Conservation (phyloP, 1,140 invertebrate species). For the Acromyrmex charruanus region DNA sequence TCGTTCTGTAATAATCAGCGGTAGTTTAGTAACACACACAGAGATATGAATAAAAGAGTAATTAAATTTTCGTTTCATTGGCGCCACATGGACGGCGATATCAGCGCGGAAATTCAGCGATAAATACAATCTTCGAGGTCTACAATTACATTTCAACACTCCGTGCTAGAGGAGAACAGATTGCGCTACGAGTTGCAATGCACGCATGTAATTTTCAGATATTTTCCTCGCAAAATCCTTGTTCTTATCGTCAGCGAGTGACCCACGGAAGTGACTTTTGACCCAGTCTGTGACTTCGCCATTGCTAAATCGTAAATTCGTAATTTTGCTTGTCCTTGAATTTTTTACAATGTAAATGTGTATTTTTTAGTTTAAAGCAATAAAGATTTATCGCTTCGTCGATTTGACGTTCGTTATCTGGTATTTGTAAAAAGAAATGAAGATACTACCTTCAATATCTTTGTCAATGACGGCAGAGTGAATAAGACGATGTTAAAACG, state of each 20-base stretch:
- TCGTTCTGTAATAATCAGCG: not conserved
- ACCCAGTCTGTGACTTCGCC: not conserved
- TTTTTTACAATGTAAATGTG: not conserved
- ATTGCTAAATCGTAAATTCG: slow-evolving; percentile 6
- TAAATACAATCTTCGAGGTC: slow-evolving; percentile 25
- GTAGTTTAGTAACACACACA: slow-evolving; percentile 25
- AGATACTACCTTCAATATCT: not conserved
- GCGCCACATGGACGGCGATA: slow-evolving; percentile 4
- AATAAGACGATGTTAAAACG: slow-evolving; percentile 11
- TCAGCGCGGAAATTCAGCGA: slow-evolving; percentile 35
- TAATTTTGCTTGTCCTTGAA: not conserved
- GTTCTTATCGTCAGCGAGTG: not conserved
- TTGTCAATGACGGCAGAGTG: not conserved
- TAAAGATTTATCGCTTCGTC: slow-evolving; percentile 1
- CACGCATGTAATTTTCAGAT: slow-evolving; percentile 37
- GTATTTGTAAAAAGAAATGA: not conserved
- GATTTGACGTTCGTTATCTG: not conserved
- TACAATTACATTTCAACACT: slow-evolving; percentile 34
- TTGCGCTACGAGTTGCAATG: not conserved
- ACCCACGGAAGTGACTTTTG: slow-evolving; percentile 5
- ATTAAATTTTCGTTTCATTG: slow-evolving; percentile 52
- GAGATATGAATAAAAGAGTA: slow-evolving; percentile 41
- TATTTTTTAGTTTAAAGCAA: not conserved
- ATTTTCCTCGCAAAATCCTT: not conserved
- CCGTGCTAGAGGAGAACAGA: not conserved